Percentiles rank a stretch among this genome's conserved stretches.
Conservation (phyloP, 1,140 invertebrate species). For the Gonatopus flavifemur region DNA sequence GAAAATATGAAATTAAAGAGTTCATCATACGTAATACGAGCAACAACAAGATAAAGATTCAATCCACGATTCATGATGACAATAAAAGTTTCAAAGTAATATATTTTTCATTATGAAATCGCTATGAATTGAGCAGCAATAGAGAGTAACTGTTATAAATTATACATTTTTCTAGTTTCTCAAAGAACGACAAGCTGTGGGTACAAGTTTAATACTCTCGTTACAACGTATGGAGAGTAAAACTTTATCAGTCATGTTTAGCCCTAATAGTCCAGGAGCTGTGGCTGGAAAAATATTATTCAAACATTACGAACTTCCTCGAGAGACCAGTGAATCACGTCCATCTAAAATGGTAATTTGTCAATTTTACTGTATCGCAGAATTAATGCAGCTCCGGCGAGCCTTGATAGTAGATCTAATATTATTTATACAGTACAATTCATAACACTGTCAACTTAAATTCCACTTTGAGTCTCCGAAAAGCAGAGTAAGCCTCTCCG, state of each 20-base stretch:
- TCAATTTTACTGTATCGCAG: too few relatives aligned
- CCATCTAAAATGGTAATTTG: slow-evolving; percentile 42
- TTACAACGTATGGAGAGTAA: slow-evolving; percentile 57
- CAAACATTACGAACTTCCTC: slow-evolving; percentile 47
- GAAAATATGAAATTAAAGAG: slow-evolving; percentile 54
- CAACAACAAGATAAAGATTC: slow-evolving; percentile 54
- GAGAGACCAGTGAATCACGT: slow-evolving; percentile 35
- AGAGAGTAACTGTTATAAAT: background rate
- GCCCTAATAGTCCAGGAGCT: slow-evolving; percentile 51
- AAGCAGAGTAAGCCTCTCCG: too few relatives aligned
- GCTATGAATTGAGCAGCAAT: background rate
- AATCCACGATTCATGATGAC: slow-evolving; percentile 47
- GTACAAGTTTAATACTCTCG: slow-evolving; percentile 36
- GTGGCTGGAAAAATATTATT: slow-evolving; percentile 55
- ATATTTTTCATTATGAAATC: slow-evolving; percentile 5
- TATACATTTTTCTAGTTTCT: slow-evolving; percentile 37
- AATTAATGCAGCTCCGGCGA: too few relatives aligned
- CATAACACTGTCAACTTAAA: too few relatives aligned
- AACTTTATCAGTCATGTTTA: slow-evolving; percentile 52
- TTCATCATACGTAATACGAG: slow-evolving; percentile 59
- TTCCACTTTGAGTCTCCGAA: too few relatives aligned
- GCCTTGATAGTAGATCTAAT: too few relatives aligned
- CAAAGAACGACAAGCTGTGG: slow-evolving; percentile 40
- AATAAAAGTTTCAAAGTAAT: slow-evolving; percentile 49
- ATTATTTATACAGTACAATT: too few relatives aligned